These are phyloP conservation scores for Elegia similella DNA, from an alignment of 2,888 invertebrate genomes.

Conservation along the genomic window DNA sequence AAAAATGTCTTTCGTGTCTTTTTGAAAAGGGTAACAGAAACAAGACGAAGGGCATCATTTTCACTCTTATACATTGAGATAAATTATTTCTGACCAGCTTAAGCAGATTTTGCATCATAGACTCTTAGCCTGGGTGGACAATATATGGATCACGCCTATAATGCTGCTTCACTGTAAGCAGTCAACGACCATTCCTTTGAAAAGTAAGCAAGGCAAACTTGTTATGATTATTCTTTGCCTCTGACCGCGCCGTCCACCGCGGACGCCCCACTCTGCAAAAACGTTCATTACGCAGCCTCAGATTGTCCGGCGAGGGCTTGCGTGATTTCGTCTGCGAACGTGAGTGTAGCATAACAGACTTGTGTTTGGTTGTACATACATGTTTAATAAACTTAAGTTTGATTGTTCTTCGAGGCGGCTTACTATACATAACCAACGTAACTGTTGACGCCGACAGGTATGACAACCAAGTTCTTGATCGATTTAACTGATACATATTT, in stretches of 20 bases:
- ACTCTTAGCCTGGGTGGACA: too few species aligned
- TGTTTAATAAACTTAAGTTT: constrained; percentile 27
- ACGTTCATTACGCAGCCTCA: background rate
- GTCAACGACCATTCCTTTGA: background rate
- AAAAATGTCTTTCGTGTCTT: too few species aligned
- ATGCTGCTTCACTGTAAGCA: background rate
- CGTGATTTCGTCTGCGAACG: constrained; percentile 13
- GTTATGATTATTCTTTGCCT: background rate
- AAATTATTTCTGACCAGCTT: too few species aligned
- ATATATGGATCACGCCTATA: too few species aligned
- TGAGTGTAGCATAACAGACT: constrained; percentile 15
- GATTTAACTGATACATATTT: background rate
- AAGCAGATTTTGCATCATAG: too few species aligned
- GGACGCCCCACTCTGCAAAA: background rate
- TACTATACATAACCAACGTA: constrained; percentile 30
- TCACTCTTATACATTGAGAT: too few species aligned
- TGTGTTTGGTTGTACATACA: constrained; percentile 25
- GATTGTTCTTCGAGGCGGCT: constrained; percentile 21
- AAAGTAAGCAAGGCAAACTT: constrained; percentile 1
- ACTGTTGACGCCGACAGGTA: background rate
- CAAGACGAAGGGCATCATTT: too few species aligned
- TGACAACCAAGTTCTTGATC: background rate
- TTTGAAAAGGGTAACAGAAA: too few species aligned
- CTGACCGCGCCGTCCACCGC: background rate
- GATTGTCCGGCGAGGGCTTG: constrained; percentile 1